Percentiles rank a stretch among this genome's conserved stretches.
These are phyloP conservation scores for Pristionchus fissidentatus DNA, from an alignment of 2,888 invertebrate genomes.

Conservation along the genomic window DNA sequence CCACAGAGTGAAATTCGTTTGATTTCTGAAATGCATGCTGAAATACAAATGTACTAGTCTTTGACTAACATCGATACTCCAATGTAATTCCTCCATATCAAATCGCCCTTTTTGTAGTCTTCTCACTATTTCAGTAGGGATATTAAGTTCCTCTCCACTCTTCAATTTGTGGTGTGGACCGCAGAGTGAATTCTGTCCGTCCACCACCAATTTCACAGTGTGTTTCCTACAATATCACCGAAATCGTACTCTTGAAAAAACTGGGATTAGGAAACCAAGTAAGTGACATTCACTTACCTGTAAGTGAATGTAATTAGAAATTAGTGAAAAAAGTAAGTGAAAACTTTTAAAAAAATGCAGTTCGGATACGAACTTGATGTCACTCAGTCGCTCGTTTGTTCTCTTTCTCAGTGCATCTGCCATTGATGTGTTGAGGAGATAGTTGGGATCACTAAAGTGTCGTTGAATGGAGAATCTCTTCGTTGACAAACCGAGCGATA, in stretches of 20 bases:
- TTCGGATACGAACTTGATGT: background rate
- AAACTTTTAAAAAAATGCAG: too few species aligned
- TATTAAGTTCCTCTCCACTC: background rate
- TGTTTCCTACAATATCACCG: background rate
- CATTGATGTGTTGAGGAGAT: background rate
- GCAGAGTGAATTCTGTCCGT: background rate
- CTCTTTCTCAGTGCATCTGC: background rate
- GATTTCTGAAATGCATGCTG: background rate
- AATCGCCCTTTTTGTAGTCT: background rate
- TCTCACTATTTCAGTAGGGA: background rate
- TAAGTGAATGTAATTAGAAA: too few species aligned
- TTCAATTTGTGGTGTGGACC: background rate
- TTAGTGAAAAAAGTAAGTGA: too few species aligned
- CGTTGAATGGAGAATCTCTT: background rate
- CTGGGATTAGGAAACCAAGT: too few species aligned
- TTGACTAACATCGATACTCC: background rate
- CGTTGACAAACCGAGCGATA: background rate
- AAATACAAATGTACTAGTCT: too few species aligned
- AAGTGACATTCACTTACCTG: too few species aligned
- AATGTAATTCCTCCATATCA: slow-evolving; percentile 5
- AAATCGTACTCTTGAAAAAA: too few species aligned
- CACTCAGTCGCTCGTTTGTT: background rate
- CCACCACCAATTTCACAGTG: background rate
- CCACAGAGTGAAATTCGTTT: background rate
- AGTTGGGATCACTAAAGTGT: background rate